Percentiles rank a stretch among this genome's conserved stretches.
Evolutionary conservation across 2,797 vertebrate species (phyloP).

Genomic region (Meriones psammophilus): DNA sequence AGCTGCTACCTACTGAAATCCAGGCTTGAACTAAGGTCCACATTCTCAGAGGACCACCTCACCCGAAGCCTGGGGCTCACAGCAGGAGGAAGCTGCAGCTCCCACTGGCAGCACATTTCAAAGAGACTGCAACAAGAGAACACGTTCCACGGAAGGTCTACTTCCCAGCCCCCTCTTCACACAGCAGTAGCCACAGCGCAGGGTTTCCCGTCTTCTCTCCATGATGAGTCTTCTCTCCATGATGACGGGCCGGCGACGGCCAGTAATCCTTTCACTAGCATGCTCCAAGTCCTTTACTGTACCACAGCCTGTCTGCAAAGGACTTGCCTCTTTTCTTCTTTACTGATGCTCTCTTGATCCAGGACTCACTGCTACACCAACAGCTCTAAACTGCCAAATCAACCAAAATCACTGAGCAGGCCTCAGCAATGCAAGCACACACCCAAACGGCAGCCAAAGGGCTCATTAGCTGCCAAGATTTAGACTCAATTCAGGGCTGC

Average conservation of each 20-base stretch:
- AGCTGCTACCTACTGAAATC: constrained; percentile 82
- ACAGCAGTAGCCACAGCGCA: constrained; percentile 63
- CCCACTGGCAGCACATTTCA: constrained; percentile 81
- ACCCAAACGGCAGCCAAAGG: constrained; percentile 13
- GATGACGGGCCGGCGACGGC: constrained; percentile 30
- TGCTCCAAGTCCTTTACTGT: constrained; percentile 64
- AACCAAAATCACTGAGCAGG: constrained; percentile 65
- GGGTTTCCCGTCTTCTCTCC: constrained; percentile 61
- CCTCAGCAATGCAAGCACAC: constrained; percentile 67
- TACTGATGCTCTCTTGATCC: constrained; percentile 36
- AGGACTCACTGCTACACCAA: constrained; percentile 65
- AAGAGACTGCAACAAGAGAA: constrained; percentile 81
- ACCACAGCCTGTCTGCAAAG: constrained; percentile 44
- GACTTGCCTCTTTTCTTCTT: constrained; percentile 27
- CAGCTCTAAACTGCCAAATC: constrained; percentile 52
- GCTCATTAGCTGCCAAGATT: constrained; percentile 61
- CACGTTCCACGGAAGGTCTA: constrained; percentile 77
- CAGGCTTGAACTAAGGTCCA: constrained; percentile 84
- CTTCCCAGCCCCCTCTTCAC: constrained; percentile 73
- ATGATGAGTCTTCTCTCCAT: constrained; percentile 60
- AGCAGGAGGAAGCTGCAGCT: constrained; percentile 81
- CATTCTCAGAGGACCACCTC: constrained; percentile 84
- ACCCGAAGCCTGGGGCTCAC: constrained; percentile 83
- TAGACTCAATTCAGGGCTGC: constrained; percentile 35
- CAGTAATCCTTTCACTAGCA: constrained; percentile 50